phyloP scores from a whole-genome alignment of 92 coral and sea anemone species.

The Porites rus region DNA sequence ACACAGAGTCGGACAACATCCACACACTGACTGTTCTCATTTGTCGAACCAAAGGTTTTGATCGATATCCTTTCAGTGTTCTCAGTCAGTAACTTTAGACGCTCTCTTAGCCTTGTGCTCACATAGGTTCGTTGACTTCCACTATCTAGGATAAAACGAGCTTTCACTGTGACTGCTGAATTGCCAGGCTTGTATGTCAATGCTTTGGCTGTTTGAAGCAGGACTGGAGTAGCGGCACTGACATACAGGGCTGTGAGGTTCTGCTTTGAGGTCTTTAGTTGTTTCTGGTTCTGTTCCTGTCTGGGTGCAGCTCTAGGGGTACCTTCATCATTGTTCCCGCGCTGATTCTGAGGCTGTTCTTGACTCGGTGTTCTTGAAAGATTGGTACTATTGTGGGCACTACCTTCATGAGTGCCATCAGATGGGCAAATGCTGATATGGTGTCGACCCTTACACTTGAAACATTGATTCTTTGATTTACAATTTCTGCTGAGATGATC shows the following conservation, averaged over 20 bases:
- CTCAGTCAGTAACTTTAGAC: constrained; percentile 22
- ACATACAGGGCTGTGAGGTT: constrained; percentile 32
- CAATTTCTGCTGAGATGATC: no score
- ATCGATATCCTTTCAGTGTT: constrained; percentile 34
- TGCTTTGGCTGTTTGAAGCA: constrained; percentile 56
- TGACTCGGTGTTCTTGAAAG: no score
- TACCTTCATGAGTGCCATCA: no score
- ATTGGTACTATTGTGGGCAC: no score
- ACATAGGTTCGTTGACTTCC: constrained; percentile 59
- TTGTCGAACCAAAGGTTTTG: constrained; percentile 59
- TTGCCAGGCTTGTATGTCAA: background rate
- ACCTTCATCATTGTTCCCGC: background rate
- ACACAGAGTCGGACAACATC: constrained; percentile 40
- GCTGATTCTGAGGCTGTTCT: no score
- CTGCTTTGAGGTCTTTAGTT: background rate
- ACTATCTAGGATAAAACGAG: constrained; percentile 60
- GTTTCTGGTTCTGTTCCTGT: no score
- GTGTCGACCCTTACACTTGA: no score
- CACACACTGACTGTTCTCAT: constrained; percentile 32
- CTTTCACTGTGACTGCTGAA: background rate
- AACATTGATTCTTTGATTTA: no score
- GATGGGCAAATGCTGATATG: no score
- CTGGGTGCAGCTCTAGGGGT: background rate
- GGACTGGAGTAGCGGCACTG: constrained; percentile 41
- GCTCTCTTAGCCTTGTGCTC: constrained; percentile 22